Base-by-base conservation (phyloP, 2,888 invertebrate species). In the Lordiphosa fenestrarum region DNA sequence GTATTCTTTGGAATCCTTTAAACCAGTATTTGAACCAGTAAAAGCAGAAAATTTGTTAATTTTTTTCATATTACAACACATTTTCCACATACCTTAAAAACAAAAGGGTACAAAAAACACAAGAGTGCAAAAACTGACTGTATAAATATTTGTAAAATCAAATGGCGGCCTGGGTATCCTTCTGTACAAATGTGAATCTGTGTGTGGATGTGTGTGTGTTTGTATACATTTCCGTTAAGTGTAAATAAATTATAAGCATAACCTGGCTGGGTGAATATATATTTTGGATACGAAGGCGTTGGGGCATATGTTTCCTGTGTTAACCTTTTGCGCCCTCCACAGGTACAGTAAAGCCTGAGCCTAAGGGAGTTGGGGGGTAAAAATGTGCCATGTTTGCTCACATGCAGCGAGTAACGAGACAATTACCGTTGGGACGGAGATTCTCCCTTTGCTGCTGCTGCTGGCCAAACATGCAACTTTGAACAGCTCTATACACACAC, bases 331-430 rank as follows among this genome's bases (percentile, higher is more conserved):
- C 12, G 12, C 40, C 12, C 13, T 39, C n/a, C 44, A 44, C 33
- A 44, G 25, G 63, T 38, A 49, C 44, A 53, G 64, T 71, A 57
- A 35, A 55, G 48, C 58, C 53, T 63, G 36, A 41, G 66, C 57
- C 59, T 40, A 44, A 59, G 53, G 68, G 57, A 38, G 13, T 9
- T 33, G 12, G 19, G 13, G 12, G 25, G 13, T 10, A 35, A 13
- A 74, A 74, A 58, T 71, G 57, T 69, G 66, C 62, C 72, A 67
- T 83, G 81, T 84, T 84, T 84, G 74, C 69, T 63, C 71, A 69
- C 82, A 84, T 69, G 78, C 62, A 78, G 66, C 64, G 74, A 74
- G 71, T 83, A 83, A 83, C 84, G 84, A 81, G 85, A 85, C 85
- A 85, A 81, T 81, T 81, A 85, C 80, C 84, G 66, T 53, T 48